A percentile compares a stretch with the other conserved stretches of the same genome.
These are phyloP conservation scores for Acleris emargana DNA, from an alignment of 2,888 invertebrate genomes.

Conservation along the genomic window DNA sequence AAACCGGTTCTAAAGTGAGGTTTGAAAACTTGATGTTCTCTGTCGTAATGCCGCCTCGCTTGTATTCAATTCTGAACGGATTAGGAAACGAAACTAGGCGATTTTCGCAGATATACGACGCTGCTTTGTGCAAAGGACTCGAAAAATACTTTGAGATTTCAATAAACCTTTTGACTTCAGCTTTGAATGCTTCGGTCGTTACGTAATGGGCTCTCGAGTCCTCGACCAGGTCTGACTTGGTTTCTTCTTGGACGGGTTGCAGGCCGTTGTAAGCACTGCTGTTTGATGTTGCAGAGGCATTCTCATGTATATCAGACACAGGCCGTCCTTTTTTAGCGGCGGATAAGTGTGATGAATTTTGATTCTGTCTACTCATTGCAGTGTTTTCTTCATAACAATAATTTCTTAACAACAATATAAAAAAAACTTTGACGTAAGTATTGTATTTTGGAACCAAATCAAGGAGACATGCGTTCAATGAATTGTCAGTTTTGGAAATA, in stretches of 20 bases:
- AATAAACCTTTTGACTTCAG: conserved; percentile 67
- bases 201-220: conserved; percentile 47
- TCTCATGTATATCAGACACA: neutral
- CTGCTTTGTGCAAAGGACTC: conserved; percentile 68
- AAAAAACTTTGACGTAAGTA: conserved; percentile 14
- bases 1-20: conserved; percentile 68
- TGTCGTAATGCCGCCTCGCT: conserved; percentile 61
- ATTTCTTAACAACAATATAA: conserved; percentile 8
- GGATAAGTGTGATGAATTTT: neutral
- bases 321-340: neutral
- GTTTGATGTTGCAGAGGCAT: neutral
- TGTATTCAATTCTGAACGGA: conserved; percentile 62
- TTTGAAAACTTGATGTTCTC: conserved; percentile 69
- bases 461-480: too few relatives aligned
- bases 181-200: conserved; percentile 53
- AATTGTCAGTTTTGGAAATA: too few relatives aligned
- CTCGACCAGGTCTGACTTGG: conserved; percentile 50
- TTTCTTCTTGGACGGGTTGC: conserved; percentile 50
- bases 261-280: neutral
- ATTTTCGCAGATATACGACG: conserved; percentile 71
- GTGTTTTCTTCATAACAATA: neutral
- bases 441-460: neutral
- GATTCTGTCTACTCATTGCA: conserved; percentile 11
- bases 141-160: conserved; percentile 76
- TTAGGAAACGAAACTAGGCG: conserved; percentile 66